Evolutionary conservation across 2,113 vertebrate genomes (phyloP), one percentile per base, ranked within the genome.

Genomic region (Cynocephalus volans): DNA sequence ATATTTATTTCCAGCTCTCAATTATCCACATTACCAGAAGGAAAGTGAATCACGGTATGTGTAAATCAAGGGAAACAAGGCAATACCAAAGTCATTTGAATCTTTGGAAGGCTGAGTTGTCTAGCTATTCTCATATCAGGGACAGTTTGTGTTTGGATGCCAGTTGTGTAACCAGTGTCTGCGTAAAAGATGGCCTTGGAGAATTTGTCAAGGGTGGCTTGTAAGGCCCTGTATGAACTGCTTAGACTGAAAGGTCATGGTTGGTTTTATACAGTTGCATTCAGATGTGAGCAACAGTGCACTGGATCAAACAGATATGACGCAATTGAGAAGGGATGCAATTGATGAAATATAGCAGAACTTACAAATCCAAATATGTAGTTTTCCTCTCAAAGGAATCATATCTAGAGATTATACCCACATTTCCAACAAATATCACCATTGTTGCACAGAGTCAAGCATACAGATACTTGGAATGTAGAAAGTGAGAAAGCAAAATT

Each of bases 1-100:
- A 77, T 84, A 81, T 93, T 89, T 87, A 93, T 92, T 91, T 97
- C 62, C 73, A 91, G 84, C 33, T 89, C 31, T 93, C 33, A 92
- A 56, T 77, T 93, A 77, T 79, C 54, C 33, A 90, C 8, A 88
- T 17, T 76, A 64, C 52, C 21, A 60, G 41, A 85, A 92, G 48
- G 48, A 95, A 95, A 96, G 48, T 48, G 48, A 94, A 76, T 65
- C 94, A 11, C 17, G 72, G 23, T 77, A 41, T 79, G 31, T 80
- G 12, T 79, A 92, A 83, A 87, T 87, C 64, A 80, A 79, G 17
- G 31, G 17, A 90, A 26, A 90, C 33, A 1, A 4, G 7, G 92
- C 93, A 79, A 92, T 70, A 83, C 56, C 85, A 87, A 90, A 89
- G 67, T 93, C 58, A 97, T 90, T 52, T 64, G 79, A 86, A 92